Conservation (phyloP, 2,113 vertebrate species). For the Isurus oxyrinchus region DNA sequence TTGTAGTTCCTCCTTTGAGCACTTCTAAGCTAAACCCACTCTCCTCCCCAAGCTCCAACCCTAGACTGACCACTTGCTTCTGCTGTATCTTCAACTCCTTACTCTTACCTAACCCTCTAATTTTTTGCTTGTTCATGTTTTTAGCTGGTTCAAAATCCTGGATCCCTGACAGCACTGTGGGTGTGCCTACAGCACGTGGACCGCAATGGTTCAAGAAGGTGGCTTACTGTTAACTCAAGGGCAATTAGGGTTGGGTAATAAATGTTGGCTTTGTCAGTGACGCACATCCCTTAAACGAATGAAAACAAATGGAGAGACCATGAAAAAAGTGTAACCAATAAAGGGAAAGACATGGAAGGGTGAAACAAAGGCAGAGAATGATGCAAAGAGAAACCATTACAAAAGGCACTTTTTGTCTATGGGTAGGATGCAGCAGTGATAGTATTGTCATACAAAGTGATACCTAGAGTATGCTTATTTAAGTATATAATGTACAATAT, state of each 20-base stretch:
- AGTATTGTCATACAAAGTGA: background rate
- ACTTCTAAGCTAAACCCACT: background rate
- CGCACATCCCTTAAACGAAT: background rate
- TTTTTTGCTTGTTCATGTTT: background rate
- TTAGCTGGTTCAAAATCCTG: background rate
- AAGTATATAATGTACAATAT: background rate
- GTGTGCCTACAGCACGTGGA: background rate
- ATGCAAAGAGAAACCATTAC: background rate
- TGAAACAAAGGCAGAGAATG: background rate
- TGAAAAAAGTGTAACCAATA: background rate
- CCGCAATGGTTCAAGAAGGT: background rate
- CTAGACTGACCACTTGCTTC: background rate
- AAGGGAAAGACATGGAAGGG: background rate
- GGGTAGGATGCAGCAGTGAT: background rate
- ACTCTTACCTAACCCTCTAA: background rate
- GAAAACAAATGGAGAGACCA: background rate
- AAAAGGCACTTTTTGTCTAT: background rate
- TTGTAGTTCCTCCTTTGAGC: background rate
- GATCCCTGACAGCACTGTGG: too few relatives aligned
- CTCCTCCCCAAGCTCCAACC: background rate
- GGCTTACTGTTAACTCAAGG: background rate
- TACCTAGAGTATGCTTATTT: too few relatives aligned
- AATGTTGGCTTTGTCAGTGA: background rate
- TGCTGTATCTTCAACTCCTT: background rate
- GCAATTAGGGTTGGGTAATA: background rate